Evolutionary conservation across 2,113 vertebrate species (phyloP).

Genomic region (Scolopax mira): DNA sequence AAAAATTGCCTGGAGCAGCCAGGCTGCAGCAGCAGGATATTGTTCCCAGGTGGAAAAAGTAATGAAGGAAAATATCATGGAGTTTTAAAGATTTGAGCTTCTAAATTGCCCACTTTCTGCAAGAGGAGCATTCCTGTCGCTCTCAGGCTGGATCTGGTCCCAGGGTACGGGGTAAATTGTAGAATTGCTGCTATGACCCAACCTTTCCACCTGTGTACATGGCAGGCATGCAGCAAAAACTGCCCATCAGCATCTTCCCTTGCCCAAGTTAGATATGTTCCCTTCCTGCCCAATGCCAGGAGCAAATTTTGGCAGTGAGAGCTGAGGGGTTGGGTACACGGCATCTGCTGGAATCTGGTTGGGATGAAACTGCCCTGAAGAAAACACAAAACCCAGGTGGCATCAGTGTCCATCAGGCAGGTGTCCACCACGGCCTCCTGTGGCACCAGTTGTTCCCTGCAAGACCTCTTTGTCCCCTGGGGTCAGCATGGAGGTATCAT

Average conservation of each 20-base stretch:
- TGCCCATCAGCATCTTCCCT: neutral
- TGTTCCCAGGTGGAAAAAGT: neutral
- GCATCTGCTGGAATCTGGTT: neutral
- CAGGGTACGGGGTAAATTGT: accelerated
- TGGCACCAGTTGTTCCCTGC: neutral
- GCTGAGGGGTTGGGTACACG: accelerated
- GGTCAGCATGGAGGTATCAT: neutral
- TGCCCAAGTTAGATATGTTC: too few relatives aligned
- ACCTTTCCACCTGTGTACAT: neutral
- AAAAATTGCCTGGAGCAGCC: neutral
- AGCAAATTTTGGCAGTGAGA: neutral
- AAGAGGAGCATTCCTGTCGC: neutral
- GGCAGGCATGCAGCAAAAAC: neutral
- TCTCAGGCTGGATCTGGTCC: neutral
- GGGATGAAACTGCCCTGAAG: neutral
- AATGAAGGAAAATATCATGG: neutral
- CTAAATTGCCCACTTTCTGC: neutral
- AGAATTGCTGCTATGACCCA: neutral
- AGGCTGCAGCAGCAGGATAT: neutral
- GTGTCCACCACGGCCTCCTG: neutral
- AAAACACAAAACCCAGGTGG: neutral
- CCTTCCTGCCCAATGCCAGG: neutral
- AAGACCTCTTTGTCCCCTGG: neutral
- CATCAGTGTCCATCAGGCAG: accelerated
- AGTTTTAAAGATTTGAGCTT: neutral